Conservation (phyloP, 92 coral and sea anemone species). For the Porites evermanni region DNA sequence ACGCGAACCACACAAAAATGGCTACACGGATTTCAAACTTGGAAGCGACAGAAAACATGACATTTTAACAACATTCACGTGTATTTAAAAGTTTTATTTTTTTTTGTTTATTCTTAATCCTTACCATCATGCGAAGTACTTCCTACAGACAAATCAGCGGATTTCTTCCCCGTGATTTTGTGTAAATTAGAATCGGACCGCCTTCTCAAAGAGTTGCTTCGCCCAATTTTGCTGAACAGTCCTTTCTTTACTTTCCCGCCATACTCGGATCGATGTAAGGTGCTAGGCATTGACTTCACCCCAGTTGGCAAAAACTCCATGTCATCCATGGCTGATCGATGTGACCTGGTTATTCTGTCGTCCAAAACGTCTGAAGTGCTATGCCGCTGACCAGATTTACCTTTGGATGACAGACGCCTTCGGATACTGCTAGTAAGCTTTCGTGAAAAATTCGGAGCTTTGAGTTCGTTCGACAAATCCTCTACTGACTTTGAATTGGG, state of each 20-base stretch:
- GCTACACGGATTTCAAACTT: too few species aligned
- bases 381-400: slow-evolving; percentile 68
- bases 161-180: slow-evolving; percentile 45
- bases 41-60: too few species aligned
- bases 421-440: slow-evolving; percentile 75
- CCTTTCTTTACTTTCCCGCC: slow-evolving; percentile 79
- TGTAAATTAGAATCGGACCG: slow-evolving; percentile 79
- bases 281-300: slow-evolving; percentile 33
- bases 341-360: slow-evolving; percentile 54
- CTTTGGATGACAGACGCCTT: slow-evolving; percentile 71
- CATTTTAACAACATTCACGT: too few species aligned
- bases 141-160: slow-evolving; percentile 34
- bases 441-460: slow-evolving; percentile 47
- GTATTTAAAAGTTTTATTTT: too few species aligned
- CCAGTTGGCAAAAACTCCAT: slow-evolving; percentile 30
- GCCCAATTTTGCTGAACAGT: slow-evolving; percentile 66
- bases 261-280: slow-evolving; percentile 48
- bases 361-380: slow-evolving; percentile 87
- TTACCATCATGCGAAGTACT: slow-evolving; percentile 72
- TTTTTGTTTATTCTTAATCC: neutral
- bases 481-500: slow-evolving; percentile 1
- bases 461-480: slow-evolving; percentile 1
- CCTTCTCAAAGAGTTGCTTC: slow-evolving; percentile 76
- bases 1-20: too few species aligned
- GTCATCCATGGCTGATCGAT: slow-evolving; percentile 36